Conservation (phyloP, 2,888 invertebrate genomes). For the Chrysodeixis includens region DNA sequence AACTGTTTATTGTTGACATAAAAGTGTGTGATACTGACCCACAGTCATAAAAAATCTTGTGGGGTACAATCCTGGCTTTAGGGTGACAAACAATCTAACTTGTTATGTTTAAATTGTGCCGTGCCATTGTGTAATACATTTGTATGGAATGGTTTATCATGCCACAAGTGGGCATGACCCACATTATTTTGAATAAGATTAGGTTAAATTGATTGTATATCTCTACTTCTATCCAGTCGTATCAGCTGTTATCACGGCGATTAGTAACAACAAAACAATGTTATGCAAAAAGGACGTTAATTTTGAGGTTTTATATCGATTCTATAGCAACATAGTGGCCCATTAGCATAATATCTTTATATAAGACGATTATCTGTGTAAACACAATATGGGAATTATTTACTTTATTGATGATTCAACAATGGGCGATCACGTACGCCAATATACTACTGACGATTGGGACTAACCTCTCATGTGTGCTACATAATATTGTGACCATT, state of each 20-base stretch:
- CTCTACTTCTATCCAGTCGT: not conserved
- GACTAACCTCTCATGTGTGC: not conserved
- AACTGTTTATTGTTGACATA: not conserved
- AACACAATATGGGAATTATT: conserved; percentile 17
- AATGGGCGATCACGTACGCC: conserved; percentile 50
- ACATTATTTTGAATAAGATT: not conserved
- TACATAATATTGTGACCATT: too few relatives aligned
- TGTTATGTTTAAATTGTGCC: not conserved
- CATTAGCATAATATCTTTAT: not conserved
- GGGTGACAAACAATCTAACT: not conserved
- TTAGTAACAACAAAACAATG: not conserved
- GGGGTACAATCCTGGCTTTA: not conserved
- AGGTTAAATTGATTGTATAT: not conserved
- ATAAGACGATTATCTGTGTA: conserved; percentile 5
- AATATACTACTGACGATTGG: conserved; percentile 1
- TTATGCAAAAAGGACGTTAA: not conserved
- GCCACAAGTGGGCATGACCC: conserved; percentile 4
- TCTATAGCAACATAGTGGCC: not conserved
- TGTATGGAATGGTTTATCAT: not conserved
- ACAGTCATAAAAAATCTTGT: not conserved
- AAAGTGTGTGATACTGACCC: conserved; percentile 3
- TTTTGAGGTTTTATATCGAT: not conserved
- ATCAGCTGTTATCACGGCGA: not conserved
- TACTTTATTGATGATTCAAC: conserved; percentile 34
- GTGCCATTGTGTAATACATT: not conserved